Base-by-base conservation (phyloP, 2,113 vertebrate species). In the Monarcha castaneiventris region DNA sequence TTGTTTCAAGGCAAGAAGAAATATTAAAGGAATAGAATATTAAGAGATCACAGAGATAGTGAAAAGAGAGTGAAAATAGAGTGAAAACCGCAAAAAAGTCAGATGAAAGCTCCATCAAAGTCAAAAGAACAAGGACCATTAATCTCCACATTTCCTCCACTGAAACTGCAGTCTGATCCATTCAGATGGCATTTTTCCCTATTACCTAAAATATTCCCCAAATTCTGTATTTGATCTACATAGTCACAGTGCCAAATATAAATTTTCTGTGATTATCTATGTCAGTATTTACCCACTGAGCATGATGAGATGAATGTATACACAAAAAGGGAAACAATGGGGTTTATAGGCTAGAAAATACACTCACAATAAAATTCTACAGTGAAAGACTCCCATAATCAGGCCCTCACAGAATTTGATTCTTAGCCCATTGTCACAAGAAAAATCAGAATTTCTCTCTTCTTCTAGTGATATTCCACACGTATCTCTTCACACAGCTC, bases 1-100 rank as follows among this genome's bases (percentile, higher is more conserved):
- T 84, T 84, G 52, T 66, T 92, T 86, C 51, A 84, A 89, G 32
- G 20, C n/a, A 84, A 73, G 32, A 83, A 41, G 13, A 61, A 77
- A 46, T 85, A 83, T 26, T 69, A 87, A 89, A 71, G 23, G 61
- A 84, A 43, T 12, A 32, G 35, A 81, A 75, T 55, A 74, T 63
- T 74, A 71, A 46, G 33, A 81, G 20, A 64, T 87, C 43, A 58
- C 63, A 74, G 12, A 69, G 37, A 29, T 4, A 27, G 15, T 39
- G 39, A 84, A 44, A 74, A 61, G 26, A 46, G 14, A 46, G 35
- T 51, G 54, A 79, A 84, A 84, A 79, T 6, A 77, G 32, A 61
- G 11, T 37, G 43, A 58, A 90, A 75, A 84, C n/a, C n/a, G 30
- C 13, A 64, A n/a, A 46, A 54, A 48, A 80, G 16, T 68, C 59